Base-by-base conservation (phyloP, 2,113 vertebrate species). In the Neogobius melanostomus region DNA sequence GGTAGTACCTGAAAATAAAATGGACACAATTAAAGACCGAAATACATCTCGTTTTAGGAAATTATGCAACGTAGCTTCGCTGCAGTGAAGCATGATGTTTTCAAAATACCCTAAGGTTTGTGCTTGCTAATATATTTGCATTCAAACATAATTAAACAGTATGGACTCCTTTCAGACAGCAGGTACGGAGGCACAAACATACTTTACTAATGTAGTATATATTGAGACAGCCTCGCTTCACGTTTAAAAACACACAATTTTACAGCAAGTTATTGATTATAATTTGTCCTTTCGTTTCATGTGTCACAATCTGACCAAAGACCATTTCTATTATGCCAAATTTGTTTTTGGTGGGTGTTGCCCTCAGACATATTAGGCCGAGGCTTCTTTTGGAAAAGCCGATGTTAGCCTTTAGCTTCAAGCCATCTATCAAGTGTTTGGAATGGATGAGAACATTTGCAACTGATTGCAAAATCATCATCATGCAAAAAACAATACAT, bases 1-100 rank as follows among this genome's bases (percentile, higher is more conserved):
- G 77, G 81, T 78, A 85, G 79, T 85, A 67, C 83, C 91, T 90
- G 79, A 6, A 81, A 75, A 66, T 36, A 36, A 2, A 36, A 36
- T 36, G n/a, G 28, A 17, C 8, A 52, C 15, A 53, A 21, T 21
- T 21, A 21, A 21, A 21, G 21, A 21, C 21, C 21, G 21, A 21
- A 16, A 17, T 17, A 53, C 16, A 17, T 5, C 3, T 36, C 28
- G 3, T 36, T 36, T 36, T 36, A 36, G 28, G 3, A 36, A 36
- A 36, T 3, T 36, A 36, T 36, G 3, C 28, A 36, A 36, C 4
- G 28, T 36, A 36, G 1, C 28, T 36, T 4, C 3, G 4, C 28
- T 36, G 28, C 28, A 36, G 28, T 36, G 28, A 36, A 36, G 28
- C 3, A 36, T 36, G 28, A 36, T 2, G 28, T 5, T 36, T 36